Conservation (phyloP, 2,888 invertebrate genomes). For the Tineola bisselliella region DNA sequence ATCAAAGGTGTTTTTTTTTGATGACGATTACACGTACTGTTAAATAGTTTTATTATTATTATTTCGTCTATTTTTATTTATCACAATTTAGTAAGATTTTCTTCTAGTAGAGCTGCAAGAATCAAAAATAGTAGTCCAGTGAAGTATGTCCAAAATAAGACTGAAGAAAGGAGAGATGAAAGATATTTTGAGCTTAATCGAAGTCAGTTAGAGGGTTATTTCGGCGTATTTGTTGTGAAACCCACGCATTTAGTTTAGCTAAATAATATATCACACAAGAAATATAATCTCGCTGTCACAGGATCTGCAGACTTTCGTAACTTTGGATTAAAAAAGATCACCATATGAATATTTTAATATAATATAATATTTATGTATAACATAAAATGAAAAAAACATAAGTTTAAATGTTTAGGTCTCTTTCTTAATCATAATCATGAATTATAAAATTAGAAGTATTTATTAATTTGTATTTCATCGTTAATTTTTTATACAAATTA, state of each 20-base stretch:
- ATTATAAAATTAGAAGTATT: too few relatives aligned
- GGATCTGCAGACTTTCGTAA: too few relatives aligned
- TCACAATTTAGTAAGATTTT: background rate
- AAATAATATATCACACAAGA: too few relatives aligned
- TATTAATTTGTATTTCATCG: too few relatives aligned
- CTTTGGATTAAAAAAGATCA: too few relatives aligned
- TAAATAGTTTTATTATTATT: background rate
- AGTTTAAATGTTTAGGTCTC: too few relatives aligned
- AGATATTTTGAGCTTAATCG: background rate
- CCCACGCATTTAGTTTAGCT: background rate
- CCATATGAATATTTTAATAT: too few relatives aligned
- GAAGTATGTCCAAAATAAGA: background rate
- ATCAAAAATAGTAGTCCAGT: background rate
- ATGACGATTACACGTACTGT: background rate
- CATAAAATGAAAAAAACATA: too few relatives aligned
- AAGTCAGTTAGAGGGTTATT: background rate
- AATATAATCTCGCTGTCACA: too few relatives aligned
- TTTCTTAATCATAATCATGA: too few relatives aligned
- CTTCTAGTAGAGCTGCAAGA: background rate
- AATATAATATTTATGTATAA: too few relatives aligned
- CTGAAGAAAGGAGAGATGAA: background rate
- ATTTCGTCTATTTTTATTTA: background rate
- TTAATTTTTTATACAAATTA: too few relatives aligned
- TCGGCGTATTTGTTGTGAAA: background rate
- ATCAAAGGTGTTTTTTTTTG: background rate